Evolutionary conservation across 2,888 invertebrate species (phyloP).

Genomic region (Drosophila neotestacea): DNA sequence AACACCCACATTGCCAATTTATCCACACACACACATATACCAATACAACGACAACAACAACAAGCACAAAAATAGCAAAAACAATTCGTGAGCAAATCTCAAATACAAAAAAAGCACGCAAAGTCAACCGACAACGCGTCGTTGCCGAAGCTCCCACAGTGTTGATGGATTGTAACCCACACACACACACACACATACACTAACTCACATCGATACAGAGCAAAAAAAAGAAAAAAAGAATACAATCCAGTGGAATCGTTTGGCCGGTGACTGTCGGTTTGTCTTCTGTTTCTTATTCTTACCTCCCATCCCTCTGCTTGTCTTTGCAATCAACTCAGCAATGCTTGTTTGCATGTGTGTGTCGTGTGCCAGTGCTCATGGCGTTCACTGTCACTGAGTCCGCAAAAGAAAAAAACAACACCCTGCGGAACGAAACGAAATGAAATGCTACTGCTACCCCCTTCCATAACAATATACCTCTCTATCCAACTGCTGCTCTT

Average conservation of each 20-base stretch:
- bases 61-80: slow-evolving; percentile 30
- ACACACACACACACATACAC: slow-evolving; percentile 14
- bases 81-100: slow-evolving; percentile 73
- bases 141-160: slow-evolving; percentile 23
- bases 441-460: slow-evolving; percentile 45
- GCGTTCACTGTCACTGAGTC: slow-evolving; percentile 67
- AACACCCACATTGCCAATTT: slow-evolving; percentile 59
- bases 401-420: slow-evolving; percentile 47
- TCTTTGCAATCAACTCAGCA: slow-evolving; percentile 33
- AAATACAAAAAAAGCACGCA: slow-evolving; percentile 71
- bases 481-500: slow-evolving; percentile 15
- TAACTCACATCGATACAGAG: slow-evolving; percentile 14
- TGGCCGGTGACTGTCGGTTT: slow-evolving; percentile 58
- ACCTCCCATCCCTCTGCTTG: slow-evolving; percentile 7
- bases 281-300: slow-evolving; percentile 55
- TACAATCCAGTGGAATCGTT: slow-evolving; percentile 65
- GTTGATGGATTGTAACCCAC: slow-evolving; percentile 72
- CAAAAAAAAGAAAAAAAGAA: slow-evolving; percentile 55
- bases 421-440: slow-evolving; percentile 69
- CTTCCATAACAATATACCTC: too few species aligned
- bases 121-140: slow-evolving; percentile 53
- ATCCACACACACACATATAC: slow-evolving; percentile 26
- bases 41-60: background rate
- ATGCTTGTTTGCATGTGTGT: slow-evolving; percentile 33
- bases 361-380: slow-evolving; percentile 74